Evolutionary conservation across 2,797 vertebrate genomes (phyloP).

Genomic region (Iguana delicatissima): DNA sequence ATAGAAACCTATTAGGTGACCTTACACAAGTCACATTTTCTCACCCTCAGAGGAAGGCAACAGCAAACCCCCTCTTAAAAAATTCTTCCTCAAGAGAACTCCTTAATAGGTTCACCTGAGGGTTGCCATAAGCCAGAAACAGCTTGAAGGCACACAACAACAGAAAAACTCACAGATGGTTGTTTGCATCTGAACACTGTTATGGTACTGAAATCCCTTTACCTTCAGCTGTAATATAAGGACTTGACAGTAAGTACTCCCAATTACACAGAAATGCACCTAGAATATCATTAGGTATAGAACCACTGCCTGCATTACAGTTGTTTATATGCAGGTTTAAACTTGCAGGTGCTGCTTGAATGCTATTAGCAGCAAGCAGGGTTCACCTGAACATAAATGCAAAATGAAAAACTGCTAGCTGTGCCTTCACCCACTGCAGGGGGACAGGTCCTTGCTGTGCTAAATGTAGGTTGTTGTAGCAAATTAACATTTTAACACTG

Average conservation of each 20-base stretch:
- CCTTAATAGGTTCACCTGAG: too few relatives aligned
- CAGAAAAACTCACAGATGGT: too few relatives aligned
- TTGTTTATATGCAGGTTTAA: background rate
- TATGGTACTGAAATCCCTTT: background rate
- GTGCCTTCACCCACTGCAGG: slow-evolving; percentile 34
- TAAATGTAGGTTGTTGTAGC: slow-evolving; percentile 49
- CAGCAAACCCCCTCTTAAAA: too few relatives aligned
- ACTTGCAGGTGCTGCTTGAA: background rate
- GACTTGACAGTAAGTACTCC: background rate
- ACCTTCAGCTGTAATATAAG: background rate
- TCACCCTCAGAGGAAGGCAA: too few relatives aligned
- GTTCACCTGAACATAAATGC: slow-evolving; percentile 9
- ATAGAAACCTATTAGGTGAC: too few relatives aligned
- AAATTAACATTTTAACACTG: slow-evolving; percentile 66
- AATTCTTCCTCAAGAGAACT: too few relatives aligned
- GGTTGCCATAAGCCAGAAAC: too few relatives aligned
- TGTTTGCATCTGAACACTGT: background rate
- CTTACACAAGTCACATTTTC: too few relatives aligned
- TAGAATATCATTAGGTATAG: background rate
- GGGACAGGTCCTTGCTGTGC: slow-evolving; percentile 12
- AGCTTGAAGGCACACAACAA: too few relatives aligned
- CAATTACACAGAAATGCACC: too few relatives aligned
- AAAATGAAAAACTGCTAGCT: slow-evolving; percentile 31
- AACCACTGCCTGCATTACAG: background rate
- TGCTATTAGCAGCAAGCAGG: background rate